Base-by-base conservation (phyloP, 2,888 invertebrate species). In the Hirudinaria manillensis region DNA sequence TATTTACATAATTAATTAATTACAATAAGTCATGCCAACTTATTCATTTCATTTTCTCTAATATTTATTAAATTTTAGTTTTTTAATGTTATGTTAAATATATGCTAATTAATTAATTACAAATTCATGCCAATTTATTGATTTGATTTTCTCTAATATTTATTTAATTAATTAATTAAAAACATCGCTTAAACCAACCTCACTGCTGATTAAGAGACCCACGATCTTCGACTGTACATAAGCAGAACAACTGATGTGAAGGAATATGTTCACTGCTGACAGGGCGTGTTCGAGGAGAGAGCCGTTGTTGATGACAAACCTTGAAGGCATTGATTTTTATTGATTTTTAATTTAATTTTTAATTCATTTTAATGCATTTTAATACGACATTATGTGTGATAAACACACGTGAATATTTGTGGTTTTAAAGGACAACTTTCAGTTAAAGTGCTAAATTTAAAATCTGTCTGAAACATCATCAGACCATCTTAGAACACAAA, bases 191-290 rank as follows among this genome's bases (percentile, higher is more conserved):
- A 10, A 7, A 73, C 21, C 71, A 68, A 88, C 87, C 72, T 89
- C 88, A 72, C 90, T 89, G 21, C 90, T 89, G 0, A 90, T 88
- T 77, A 93, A 90, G 74, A 91, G 89, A 53, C 90, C 90, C 32
- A 93, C 87, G 6, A 92, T 87, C 81, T 91, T 91, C 0, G 88
- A 87, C 79, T 91, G 91, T 3, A 90, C 89, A 61, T 89, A 88
- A 0, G 91, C 89, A 53, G 90, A 88, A 79, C 81, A 80, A 74
- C 90, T 89, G 75, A 91, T 88, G n/a, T 88, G 87, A 65, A 88
- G 88, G n/a, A 92, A 86, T 65, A 94, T 89, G 78, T 89, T 89
- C 19, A 91, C 89, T 34, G 91, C 89, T n/a, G 89, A 85, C 76
- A 90, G 84, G 0, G 90, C 87, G 81, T 93, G 91, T 75, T 89